Percentiles rank a stretch among this genome's conserved stretches.
Evolutionary conservation across 2,888 invertebrate species (phyloP).

Genomic region (Linnaemya vulpina): DNA sequence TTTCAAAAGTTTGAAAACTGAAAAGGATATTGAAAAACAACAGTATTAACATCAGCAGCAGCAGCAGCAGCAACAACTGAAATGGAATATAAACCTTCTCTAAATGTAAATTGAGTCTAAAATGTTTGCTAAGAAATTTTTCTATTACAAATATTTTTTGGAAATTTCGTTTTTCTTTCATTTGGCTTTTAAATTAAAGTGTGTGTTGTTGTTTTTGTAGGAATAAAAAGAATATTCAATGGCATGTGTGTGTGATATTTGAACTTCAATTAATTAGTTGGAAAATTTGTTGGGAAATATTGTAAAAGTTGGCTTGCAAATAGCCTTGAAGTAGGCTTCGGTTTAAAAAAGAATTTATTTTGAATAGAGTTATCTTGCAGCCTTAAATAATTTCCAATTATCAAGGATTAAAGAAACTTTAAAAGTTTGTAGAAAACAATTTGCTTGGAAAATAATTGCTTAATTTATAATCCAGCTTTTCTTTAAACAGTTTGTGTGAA

Average conservation of each 20-base stretch:
- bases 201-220: conserved; percentile 29
- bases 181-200: conserved; percentile 38
- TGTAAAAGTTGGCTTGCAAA: conserved; percentile 2
- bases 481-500: too few relatives aligned
- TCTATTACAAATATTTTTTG: not conserved
- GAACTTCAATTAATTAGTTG: conserved; percentile 65
- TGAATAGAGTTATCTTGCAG: too few relatives aligned
- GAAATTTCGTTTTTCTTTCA: not conserved
- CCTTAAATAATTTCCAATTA: too few relatives aligned
- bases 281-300: conserved; percentile 39
- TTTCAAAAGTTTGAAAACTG: conserved; percentile 7
- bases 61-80: conserved; percentile 29
- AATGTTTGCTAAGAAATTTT: conserved; percentile 41
- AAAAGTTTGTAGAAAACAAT: too few relatives aligned
- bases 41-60: conserved; percentile 4
- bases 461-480: too few relatives aligned
- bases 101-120: conserved; percentile 49
- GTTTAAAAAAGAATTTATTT: too few relatives aligned
- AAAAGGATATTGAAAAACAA: conserved; percentile 26
- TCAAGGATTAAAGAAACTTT: not conserved
- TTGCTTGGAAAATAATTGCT: too few relatives aligned
- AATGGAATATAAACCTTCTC: conserved; percentile 36
- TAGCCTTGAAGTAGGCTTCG: conserved; percentile 34
- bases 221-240: not conserved
- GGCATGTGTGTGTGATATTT: conserved; percentile 32